Percentiles rank a stretch among this genome's conserved stretches.
These are phyloP conservation scores for Acronicta leporina DNA, from an alignment of 2,888 invertebrate genomes.

Conservation along the genomic window DNA sequence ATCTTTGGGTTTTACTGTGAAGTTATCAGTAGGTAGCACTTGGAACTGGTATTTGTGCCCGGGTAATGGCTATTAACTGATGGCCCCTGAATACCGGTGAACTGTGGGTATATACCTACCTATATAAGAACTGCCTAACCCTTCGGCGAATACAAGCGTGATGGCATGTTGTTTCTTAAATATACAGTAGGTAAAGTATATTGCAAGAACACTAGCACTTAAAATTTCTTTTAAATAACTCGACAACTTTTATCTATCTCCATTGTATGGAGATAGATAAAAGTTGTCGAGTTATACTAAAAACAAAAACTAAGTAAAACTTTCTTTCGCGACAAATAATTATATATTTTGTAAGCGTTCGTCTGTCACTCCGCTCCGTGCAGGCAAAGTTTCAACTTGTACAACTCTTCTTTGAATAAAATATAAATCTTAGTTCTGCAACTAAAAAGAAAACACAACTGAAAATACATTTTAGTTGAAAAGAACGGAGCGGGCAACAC, in stretches of 20 bases:
- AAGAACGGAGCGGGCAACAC: slow-evolving; percentile 16
- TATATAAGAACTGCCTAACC: too few relatives aligned
- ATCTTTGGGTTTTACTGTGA: too few relatives aligned
- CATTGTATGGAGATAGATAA: too few relatives aligned
- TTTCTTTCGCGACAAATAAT: slow-evolving; percentile 31
- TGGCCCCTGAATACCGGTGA: too few relatives aligned
- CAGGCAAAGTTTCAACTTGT: slow-evolving; percentile 47
- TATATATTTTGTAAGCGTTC: slow-evolving; percentile 41
- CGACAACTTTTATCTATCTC: slow-evolving; percentile 9
- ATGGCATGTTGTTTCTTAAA: too few relatives aligned
- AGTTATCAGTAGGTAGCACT: too few relatives aligned
- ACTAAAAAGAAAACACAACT: slow-evolving; percentile 41
- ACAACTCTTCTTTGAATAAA: slow-evolving; percentile 52
- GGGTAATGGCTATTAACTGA: too few relatives aligned
- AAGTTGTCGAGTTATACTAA: too few relatives aligned
- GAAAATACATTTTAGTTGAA: slow-evolving; percentile 50
- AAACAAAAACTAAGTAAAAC: too few relatives aligned
- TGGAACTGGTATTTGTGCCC: too few relatives aligned
- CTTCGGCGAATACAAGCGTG: too few relatives aligned
- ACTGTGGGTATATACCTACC: too few relatives aligned
- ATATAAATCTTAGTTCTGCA: slow-evolving; percentile 55
- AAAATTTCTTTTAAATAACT: slow-evolving; percentile 11
- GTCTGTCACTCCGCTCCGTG: slow-evolving; percentile 35
- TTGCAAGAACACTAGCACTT: not conserved
- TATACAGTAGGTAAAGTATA: not conserved